These are phyloP conservation scores for Cottoperca gobio DNA, from an alignment of 2,797 vertebrate species.

Conservation along the genomic window DNA sequence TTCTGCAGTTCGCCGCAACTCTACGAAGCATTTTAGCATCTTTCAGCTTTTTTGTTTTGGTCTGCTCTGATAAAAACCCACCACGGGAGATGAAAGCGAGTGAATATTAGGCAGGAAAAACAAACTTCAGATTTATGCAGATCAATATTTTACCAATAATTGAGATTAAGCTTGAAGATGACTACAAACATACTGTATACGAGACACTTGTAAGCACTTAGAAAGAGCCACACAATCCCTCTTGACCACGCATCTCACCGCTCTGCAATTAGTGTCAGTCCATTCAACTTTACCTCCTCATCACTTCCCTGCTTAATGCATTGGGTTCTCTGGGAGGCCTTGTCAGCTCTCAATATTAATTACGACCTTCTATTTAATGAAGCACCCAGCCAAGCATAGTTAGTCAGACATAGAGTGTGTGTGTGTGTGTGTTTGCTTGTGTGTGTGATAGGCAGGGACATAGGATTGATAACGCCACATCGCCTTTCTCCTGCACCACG, in stretches of 20 bases:
- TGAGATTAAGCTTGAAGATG: slow-evolving; percentile 18
- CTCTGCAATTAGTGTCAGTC: slow-evolving; percentile 75
- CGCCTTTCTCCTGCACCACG: slow-evolving; percentile 59
- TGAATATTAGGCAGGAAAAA: neutral
- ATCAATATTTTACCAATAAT: neutral
- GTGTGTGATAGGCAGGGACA: slow-evolving; percentile 61
- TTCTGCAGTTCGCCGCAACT: neutral
- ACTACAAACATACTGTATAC: slow-evolving; percentile 2
- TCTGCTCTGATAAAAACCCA: too few species aligned
- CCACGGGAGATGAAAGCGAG: neutral
- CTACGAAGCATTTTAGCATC: neutral
- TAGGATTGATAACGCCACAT: slow-evolving; percentile 71
- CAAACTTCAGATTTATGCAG: neutral
- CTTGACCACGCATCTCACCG: slow-evolving; percentile 60
- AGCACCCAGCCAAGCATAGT: slow-evolving; percentile 70
- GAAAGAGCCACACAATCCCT: slow-evolving; percentile 35
- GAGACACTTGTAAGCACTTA: slow-evolving; percentile 29
- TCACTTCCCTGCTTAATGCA: slow-evolving; percentile 77
- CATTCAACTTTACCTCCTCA: slow-evolving; percentile 77
- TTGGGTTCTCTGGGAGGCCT: slow-evolving; percentile 72
- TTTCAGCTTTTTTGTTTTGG: neutral
- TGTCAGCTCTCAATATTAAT: slow-evolving; percentile 86
- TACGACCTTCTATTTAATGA: slow-evolving; percentile 80
- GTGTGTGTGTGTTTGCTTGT: slow-evolving; percentile 41
- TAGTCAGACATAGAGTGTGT: slow-evolving; percentile 51